Percentiles rank a stretch among this genome's conserved stretches.
phyloP scores from a whole-genome alignment of 2,888 invertebrate species.

The Hydraecia micacea region DNA sequence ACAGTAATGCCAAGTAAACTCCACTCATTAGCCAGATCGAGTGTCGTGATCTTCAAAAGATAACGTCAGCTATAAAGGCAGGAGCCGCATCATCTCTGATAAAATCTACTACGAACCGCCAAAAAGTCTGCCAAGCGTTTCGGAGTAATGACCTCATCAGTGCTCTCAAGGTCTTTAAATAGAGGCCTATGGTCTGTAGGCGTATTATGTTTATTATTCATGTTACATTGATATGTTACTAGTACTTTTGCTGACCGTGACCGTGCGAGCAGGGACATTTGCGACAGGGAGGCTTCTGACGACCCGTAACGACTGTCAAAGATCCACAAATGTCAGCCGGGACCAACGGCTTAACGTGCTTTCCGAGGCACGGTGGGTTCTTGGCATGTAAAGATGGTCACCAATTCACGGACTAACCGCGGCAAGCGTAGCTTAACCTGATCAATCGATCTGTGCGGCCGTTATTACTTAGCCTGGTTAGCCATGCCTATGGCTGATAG shows the following conservation, averaged over 20 bases:
- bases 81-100: slow-evolving; percentile 7
- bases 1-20: neutral
- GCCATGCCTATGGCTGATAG: too few relatives aligned
- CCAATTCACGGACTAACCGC: too few relatives aligned
- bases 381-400: too few relatives aligned
- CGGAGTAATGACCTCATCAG: slow-evolving; percentile 14
- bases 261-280: too few relatives aligned
- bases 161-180: slow-evolving; percentile 13
- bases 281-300: too few relatives aligned
- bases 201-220: slow-evolving; percentile 10
- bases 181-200: slow-evolving; percentile 11
- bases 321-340: too few relatives aligned
- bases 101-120: slow-evolving; percentile 11
- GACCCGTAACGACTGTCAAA: too few relatives aligned
- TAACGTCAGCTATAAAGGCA: neutral
- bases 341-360: too few relatives aligned
- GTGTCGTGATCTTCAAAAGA: slow-evolving; percentile 11
- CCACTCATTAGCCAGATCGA: slow-evolving; percentile 7
- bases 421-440: too few relatives aligned
- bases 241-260: neutral
- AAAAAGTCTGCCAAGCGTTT: slow-evolving; percentile 27
- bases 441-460: too few relatives aligned
- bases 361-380: too few relatives aligned
- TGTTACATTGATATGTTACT: neutral
- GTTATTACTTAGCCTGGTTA: too few relatives aligned